phyloP scores from a whole-genome alignment of 2,888 invertebrate species.

The Dynastes maya region DNA sequence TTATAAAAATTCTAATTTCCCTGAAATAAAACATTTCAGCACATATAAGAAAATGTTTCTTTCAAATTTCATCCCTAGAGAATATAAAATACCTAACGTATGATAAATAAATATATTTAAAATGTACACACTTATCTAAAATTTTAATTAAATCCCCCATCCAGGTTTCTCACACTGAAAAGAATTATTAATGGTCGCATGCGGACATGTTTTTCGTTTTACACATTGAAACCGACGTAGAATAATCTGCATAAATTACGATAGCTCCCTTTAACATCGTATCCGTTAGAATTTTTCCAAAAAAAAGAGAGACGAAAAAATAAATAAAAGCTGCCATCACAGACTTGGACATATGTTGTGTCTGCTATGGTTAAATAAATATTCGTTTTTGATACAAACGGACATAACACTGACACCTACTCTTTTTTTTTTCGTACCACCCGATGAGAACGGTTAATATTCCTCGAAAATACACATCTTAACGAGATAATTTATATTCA shows the following conservation, averaged over 20 bases:
- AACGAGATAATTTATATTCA: constrained; percentile 29
- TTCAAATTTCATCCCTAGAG: neutral
- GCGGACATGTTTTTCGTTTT: neutral
- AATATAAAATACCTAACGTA: neutral
- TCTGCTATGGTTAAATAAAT: neutral
- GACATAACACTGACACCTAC: constrained; percentile 10
- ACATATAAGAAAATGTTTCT: neutral
- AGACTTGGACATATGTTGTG: neutral
- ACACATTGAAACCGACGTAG: neutral
- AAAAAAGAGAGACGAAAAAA: constrained; percentile 8
- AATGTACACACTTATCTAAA: neutral
- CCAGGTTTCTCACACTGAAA: neutral
- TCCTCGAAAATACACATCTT: constrained; percentile 8
- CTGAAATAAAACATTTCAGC: neutral
- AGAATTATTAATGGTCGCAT: constrained; percentile 1
- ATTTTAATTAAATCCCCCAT: neutral
- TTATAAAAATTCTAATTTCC: no score
- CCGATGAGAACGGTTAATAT: constrained; percentile 22
- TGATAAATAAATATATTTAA: neutral
- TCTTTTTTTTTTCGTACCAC: neutral
- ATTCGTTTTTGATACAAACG: neutral
- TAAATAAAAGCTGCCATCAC: neutral
- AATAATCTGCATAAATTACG: constrained; percentile 22
- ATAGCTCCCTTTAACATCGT: neutral
- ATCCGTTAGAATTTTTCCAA: constrained; percentile 8